Evolutionary conservation across 1,140 invertebrate genomes (phyloP), one percentile per base, ranked within the genome.

Genomic region (Magallana angulata): DNA sequence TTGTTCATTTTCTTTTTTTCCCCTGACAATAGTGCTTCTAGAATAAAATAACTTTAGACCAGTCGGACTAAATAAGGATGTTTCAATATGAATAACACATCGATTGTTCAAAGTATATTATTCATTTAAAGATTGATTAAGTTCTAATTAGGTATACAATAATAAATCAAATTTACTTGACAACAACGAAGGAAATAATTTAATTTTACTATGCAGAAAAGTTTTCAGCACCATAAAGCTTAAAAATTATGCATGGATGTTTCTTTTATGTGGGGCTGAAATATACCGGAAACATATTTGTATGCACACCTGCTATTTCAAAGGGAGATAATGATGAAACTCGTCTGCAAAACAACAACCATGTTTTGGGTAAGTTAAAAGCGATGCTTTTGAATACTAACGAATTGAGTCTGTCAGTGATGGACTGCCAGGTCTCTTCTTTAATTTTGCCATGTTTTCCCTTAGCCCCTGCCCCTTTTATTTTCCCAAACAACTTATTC

Each of bases 401-500:
- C n/a, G n/a, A 18, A 68, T 68, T 68, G 64, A 68, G 64, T 68
- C n/a, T 68, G 64, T 68, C 64, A 9, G 64, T 68, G 9, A 68
- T 18, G 24, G 64, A 68, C 64, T 68, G 64, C 1, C 64, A 68
- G 3, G 64, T 68, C 64, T 68, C 64, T 68, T 68, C n/a, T 68
- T 68, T 68, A 2, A 18, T 16, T 68, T 68, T 68, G 14, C 8
- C 7, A 68, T 68, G 64, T 68, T 68, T 68, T 18, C n/a, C 64
- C 64, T 68, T 68, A 16, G 24, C n/a, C 64, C 64, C 64, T 18
- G n/a, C 64, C 64, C 64, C 64, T 68, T 68, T 68, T 18, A 68
- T 68, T 18, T 68, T 68, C 2, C 64, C 64, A 68, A 68, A 68
- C 18, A 68, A 18, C n/a, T 18, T 16, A 6, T 18, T 18, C n/a